Evolutionary conservation across 2,888 invertebrate species (phyloP), one percentile per base, ranked within the genome.

Genomic region (Mesoligia furuncula): DNA sequence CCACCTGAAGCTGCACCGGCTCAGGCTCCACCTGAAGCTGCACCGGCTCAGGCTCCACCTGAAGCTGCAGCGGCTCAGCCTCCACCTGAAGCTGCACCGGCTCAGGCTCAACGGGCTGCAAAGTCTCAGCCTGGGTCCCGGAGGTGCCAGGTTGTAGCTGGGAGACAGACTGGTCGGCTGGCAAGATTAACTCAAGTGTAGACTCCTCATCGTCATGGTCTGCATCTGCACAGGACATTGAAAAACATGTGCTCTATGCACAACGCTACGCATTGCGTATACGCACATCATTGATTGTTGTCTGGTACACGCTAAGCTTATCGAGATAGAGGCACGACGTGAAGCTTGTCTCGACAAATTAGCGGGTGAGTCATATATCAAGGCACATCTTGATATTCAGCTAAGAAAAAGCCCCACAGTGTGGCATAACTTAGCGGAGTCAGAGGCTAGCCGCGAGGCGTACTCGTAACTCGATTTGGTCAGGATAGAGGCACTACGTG

Each of bases 401-500:
- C 27, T 67, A 66, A 66, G 66, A 66, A 66, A 27, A 45, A 9
- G 24, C 36, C 20, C 36, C 24, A 39, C 64, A 24, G 17, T 13
- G 64, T 7, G 13, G 6, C 36, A 1, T 42, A 45, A 27, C 66
- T 45, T 27, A 48, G 45, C 45, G 27, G 27, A 45, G 66, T 66
- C 27, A 66, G 42, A 66, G 27, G 67, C 67, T 68, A 68, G 51
- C 67, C 67, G 31, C 15, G 13, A 68, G 51, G 51, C 31, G 67
- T 51, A 67, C 67, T 67, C 48, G 13, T 67, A 67, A 51, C 67
- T 67, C 31, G 31, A 24, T 13, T 24, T 24, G 31, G 31, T 67
- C 69, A 69, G 57, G 39, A 42, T 3, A 69, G 69, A 69, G n/a
- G 69, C 57, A 69, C 69, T 57, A 54, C 57, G 57, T 70, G 57